Evolutionary conservation across 2,888 invertebrate genomes (phyloP).

Genomic region (Patella pellucida): DNA sequence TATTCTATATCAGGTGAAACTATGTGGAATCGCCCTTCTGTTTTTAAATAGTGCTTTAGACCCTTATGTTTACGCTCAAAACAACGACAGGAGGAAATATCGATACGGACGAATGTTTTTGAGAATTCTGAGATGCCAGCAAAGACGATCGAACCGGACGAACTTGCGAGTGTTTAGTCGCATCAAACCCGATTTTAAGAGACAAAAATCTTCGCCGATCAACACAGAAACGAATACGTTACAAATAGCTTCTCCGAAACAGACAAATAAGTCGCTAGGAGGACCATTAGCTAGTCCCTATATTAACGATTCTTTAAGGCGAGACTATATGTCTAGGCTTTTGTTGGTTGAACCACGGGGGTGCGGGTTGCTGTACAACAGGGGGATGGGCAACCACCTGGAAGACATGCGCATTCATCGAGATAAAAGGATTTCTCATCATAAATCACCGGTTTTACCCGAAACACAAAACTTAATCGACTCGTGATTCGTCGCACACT

Average conservation of each 20-base stretch:
- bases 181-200: conserved; percentile 5
- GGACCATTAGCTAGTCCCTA: neutral
- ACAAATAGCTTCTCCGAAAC: conserved; percentile 20
- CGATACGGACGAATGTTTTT: conserved; percentile 40
- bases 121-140: conserved; percentile 36
- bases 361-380: neutral
- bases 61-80: conserved; percentile 59
- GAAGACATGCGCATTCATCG: neutral
- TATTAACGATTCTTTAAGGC: neutral
- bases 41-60: conserved; percentile 61
- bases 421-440: neutral
- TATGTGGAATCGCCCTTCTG: conserved; percentile 60
- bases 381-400: conserved; percentile 6
- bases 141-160: conserved; percentile 13
- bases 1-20: conserved; percentile 58
- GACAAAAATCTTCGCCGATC: conserved; percentile 10
- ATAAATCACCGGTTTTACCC: neutral
- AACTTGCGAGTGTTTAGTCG: conserved; percentile 18
- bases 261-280: neutral
- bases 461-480: neutral
- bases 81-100: conserved; percentile 47
- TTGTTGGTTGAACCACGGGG: conserved; percentile 3
- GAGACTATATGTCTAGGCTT: neutral
- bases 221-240: conserved; percentile 19
- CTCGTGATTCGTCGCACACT: neutral